Evolutionary conservation across 2,888 invertebrate species (phyloP).

Genomic region (Drosophila colorata): DNA sequence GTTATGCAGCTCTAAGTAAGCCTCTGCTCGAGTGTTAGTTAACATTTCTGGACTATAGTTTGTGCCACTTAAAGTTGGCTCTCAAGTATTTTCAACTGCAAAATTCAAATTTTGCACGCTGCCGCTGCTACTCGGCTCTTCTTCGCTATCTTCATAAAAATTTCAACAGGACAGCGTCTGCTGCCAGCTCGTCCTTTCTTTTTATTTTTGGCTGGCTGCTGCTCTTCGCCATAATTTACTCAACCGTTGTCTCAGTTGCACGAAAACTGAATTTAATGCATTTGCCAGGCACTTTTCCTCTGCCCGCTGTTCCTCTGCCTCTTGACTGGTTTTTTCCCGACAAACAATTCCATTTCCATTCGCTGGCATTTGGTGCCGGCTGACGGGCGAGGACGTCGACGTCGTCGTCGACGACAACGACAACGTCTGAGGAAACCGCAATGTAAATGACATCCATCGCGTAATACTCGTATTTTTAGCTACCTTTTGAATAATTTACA

Average conservation of each 20-base stretch:
- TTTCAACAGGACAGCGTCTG: constrained; percentile 55
- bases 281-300: constrained; percentile 70
- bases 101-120: constrained; percentile 49
- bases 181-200: constrained; percentile 1
- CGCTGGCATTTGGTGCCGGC: constrained; percentile 38
- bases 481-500: constrained; percentile 77
- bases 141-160: constrained; percentile 61
- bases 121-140: constrained; percentile 5
- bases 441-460: constrained; percentile 74
- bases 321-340: constrained; percentile 19
- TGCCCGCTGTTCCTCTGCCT: constrained; percentile 16
- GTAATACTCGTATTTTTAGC: constrained; percentile 62
- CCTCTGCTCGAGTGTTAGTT: constrained; percentile 40
- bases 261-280: constrained; percentile 77
- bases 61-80: constrained; percentile 49
- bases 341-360: constrained; percentile 58
- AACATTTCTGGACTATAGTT: constrained; percentile 39
- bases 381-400: constrained; percentile 9
- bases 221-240: constrained; percentile 74
- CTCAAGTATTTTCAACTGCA: constrained; percentile 39
- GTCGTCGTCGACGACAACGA: constrained; percentile 1
- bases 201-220: constrained; percentile 5
- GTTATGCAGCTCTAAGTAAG: constrained; percentile 32
- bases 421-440: constrained; percentile 41
- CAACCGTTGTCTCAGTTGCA: constrained; percentile 78